Evolutionary conservation across 1,140 invertebrate species (phyloP).

Genomic region (Hestina assimilis): DNA sequence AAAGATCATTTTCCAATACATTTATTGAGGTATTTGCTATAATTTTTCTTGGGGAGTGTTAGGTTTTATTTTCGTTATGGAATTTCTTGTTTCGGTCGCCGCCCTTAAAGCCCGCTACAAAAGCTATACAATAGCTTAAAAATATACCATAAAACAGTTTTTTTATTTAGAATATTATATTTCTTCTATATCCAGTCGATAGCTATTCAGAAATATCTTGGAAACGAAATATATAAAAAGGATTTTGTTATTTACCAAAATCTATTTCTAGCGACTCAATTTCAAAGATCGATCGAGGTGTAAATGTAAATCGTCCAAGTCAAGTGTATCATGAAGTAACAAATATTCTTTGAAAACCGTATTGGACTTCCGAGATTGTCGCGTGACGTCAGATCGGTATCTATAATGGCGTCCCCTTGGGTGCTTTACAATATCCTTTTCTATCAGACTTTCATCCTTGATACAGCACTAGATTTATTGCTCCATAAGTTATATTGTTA

Average conservation of each 20-base stretch:
- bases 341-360: neutral
- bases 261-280: neutral
- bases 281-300: neutral
- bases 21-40: no score
- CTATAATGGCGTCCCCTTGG: neutral
- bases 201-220: neutral
- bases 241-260: no score
- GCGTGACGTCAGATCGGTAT: neutral
- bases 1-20: no score
- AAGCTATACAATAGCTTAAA: no score
- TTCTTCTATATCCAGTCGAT: no score
- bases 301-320: neutral
- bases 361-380: slow-evolving; percentile 3
- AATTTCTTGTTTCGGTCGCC: no score
- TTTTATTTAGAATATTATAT: no score
- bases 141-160: no score
- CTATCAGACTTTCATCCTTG: slow-evolving; percentile 10
- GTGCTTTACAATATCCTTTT: neutral
- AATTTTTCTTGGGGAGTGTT: no score
- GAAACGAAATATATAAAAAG: no score
- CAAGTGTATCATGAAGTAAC: slow-evolving; percentile 3
- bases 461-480: slow-evolving; percentile 11
- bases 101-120: no score
- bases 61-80: no score
- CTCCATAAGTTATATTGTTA: neutral